Base-by-base conservation (phyloP, 2,797 vertebrate genomes). In the Diglossa cyanea region DNA sequence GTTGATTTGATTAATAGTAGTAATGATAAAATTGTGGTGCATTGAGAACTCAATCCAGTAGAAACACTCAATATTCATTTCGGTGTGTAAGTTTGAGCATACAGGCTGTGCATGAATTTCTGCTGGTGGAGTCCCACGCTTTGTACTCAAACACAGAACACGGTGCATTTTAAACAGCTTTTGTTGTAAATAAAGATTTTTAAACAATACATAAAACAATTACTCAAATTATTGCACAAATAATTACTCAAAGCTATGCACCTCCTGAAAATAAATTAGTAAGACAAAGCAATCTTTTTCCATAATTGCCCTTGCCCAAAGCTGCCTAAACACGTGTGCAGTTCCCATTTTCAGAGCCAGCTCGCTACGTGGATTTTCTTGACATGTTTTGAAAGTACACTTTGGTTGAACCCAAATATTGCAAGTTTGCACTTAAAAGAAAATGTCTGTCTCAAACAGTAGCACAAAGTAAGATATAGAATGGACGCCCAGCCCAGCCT, bases 381-480 rank as follows among this genome's bases (percentile, higher is more conserved):
- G 72, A 83, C 66, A 31, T 13, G 19, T 83, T 92, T 93, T 91
- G 81, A 72, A 89, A 80, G 35, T 57, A 71, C 8, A 13, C 53
- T 71, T 79, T 55, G 39, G 35, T 67, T 62, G 44, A 92, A 74
- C 40, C 62, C 84, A 72, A 65, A 40, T 92, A 94, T 76, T 90
- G 61, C 66, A 58, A 92, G 60, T 94, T 95, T 95, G 70, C 53
- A 20, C 86, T 96, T 92, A 88, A 93, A 86, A 88, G 45, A 72
- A 90, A 88, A 86, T 39, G 48, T 74, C 80, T 94, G 30, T 67
- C 78, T 88, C 21, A 87, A 91, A 39, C 74, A 44, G 57, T 7
- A 92, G 76, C 75, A 90, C 78, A 48, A 93, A 91, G 31, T 94
- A 90, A 87, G 90, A 82, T 88, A 92, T 37, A 91, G 95, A 92